Base-by-base conservation (phyloP, 2,888 invertebrate genomes). In the Cheilosia vulpina region DNA sequence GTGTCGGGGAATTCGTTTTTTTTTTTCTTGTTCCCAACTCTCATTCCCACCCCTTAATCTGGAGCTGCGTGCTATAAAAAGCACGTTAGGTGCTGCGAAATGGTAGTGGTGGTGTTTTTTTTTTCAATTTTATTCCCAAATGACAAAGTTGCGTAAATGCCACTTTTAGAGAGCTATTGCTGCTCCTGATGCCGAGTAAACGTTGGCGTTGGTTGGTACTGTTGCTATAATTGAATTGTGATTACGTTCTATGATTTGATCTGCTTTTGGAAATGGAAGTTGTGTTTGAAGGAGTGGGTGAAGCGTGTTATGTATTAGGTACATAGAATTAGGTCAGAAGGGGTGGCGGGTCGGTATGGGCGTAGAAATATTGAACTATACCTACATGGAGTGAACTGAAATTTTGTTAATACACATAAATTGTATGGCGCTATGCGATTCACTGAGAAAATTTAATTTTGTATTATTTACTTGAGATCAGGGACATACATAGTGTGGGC, bases 241-340 rank as follows among this genome's bases (percentile, higher is more conserved):
- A 85, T 85, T 80, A 85, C 71, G 84, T 71, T 85, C 72, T 71
- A 85, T 85, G 84, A 85, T 85, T 85, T 80, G 84, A 85, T 85
- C 84, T 72, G 71, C 75, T 80, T 66, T 71, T 57, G 60, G 43
- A 71, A 68, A 80, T 71, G 71, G 41, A 83, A 76, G 76, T 60
- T 76, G 43, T 50, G 58, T 58, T 65, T 45, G 34, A 53, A 27
- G 19, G 62, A 52, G 47, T 34, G 53, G 43, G 9, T 55, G 21
- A 47, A 21, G 7, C 24, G 21, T 17, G 13, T 7, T 7, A 6
- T 27, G 5, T 6, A 7, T 27, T 27, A 27, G 27, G 27, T 60
- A 57, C 68, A 68, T 63, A 45, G 63, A 75, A 69, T 69, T 27
- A 15, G 62, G 47, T 63, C 60, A 27, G 13, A 15, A 0, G 38